phyloP scores from a whole-genome alignment of 2,888 invertebrate genomes.

The Scaptodrosophila latifasciaeformis region DNA sequence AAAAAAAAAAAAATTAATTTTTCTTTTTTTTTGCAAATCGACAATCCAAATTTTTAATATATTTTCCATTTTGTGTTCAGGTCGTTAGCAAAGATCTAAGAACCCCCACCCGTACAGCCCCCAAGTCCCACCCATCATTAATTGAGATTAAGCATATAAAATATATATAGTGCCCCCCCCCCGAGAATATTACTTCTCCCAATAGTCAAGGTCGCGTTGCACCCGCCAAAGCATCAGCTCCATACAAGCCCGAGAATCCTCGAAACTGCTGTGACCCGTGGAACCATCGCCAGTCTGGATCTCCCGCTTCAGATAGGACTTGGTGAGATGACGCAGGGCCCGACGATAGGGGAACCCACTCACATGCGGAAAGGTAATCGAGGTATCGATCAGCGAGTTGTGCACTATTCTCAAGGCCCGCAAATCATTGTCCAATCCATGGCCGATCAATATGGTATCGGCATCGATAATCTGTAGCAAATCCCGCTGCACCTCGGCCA shows the following conservation, averaged over 20 bases:
- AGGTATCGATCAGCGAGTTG: constrained; percentile 90
- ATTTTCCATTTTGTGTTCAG: too few species aligned
- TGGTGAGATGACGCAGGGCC: constrained; percentile 87
- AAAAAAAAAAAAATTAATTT: too few species aligned
- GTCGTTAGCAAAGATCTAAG: too few species aligned
- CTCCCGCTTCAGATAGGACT: constrained; percentile 83
- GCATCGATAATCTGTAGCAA: constrained; percentile 86
- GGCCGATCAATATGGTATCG: constrained; percentile 94
- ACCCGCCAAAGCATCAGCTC: constrained; percentile 90
- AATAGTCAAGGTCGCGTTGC: constrained; percentile 68
- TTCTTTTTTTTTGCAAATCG: too few species aligned
- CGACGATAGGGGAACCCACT: constrained; percentile 88
- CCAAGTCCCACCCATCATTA: too few species aligned
- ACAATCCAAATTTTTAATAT: too few species aligned
- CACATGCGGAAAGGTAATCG: constrained; percentile 90
- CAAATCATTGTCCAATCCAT: constrained; percentile 95
- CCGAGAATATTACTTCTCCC: constrained; percentile 33
- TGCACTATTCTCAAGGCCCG: constrained; percentile 90
- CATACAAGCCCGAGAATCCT: constrained; percentile 93
- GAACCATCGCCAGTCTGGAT: constrained; percentile 84
- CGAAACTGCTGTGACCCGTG: constrained; percentile 90
- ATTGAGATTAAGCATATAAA: too few species aligned
- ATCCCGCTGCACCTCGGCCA: constrained; percentile 89
- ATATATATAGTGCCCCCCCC: too few species aligned
- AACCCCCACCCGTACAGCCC: too few species aligned